phyloP scores from a whole-genome alignment of 2,797 vertebrate genomes.

The Pseudocheirus occidentalis region DNA sequence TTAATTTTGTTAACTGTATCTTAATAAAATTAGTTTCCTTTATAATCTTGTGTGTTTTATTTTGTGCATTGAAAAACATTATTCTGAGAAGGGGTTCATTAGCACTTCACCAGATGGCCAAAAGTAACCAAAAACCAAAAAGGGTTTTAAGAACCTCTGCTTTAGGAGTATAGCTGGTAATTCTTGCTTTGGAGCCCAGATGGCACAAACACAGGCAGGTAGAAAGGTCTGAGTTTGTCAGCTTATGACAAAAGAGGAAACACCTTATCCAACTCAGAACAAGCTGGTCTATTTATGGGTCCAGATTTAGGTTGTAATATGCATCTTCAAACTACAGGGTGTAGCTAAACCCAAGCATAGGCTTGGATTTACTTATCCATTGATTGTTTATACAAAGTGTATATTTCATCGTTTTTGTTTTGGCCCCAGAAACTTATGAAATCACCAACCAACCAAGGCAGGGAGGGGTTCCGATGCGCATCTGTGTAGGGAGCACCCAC shows the following conservation, averaged over 20 bases:
- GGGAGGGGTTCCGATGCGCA: not conserved
- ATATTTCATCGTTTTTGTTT: not conserved
- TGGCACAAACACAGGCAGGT: not conserved
- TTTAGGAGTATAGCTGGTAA: not conserved
- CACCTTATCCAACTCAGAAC: not conserved
- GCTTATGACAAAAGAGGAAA: not conserved
- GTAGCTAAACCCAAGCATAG: not conserved
- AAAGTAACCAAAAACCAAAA: not conserved
- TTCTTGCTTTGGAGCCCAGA: not conserved
- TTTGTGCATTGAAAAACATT: not conserved
- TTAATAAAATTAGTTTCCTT: not conserved
- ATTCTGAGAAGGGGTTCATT: not conserved
- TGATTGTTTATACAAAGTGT: not conserved
- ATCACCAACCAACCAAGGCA: not conserved
- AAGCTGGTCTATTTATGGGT: not conserved
- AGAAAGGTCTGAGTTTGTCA: not conserved
- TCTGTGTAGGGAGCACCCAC: no score
- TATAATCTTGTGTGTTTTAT: not conserved
- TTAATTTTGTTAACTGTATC: not conserved
- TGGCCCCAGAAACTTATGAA: not conserved
- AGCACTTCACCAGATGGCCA: not conserved
- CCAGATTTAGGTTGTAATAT: not conserved
- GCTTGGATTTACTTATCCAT: not conserved
- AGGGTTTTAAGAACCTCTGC: not conserved
- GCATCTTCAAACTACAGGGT: not conserved